Evolutionary conservation across 2,113 vertebrate species (phyloP).

Genomic region (Acanthisitta chloris): DNA sequence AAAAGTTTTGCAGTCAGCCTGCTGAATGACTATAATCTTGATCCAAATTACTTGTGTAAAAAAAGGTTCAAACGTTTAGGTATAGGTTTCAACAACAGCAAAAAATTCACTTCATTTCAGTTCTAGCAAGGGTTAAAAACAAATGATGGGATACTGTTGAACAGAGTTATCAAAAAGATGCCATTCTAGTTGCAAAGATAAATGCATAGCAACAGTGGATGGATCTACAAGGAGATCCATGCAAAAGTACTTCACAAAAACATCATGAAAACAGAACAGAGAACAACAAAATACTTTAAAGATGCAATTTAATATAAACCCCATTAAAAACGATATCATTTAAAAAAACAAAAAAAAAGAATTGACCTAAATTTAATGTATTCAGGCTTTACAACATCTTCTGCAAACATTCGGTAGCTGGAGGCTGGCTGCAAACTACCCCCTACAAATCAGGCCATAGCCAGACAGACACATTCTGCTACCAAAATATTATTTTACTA

Average conservation of each 20-base stretch:
- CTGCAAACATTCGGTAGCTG: background rate
- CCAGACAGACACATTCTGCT: background rate
- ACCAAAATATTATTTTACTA: background rate
- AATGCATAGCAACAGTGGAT: background rate
- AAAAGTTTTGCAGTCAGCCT: background rate
- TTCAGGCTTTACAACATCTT: background rate
- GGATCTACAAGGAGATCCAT: background rate
- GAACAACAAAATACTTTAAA: background rate
- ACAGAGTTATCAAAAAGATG: background rate
- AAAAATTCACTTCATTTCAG: accelerated
- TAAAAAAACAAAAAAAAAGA: background rate
- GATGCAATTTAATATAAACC: background rate
- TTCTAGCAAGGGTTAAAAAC: background rate
- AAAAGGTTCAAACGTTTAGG: background rate
- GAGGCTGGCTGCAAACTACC: background rate
- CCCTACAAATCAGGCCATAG: background rate
- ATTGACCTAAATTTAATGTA: background rate
- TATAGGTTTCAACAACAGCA: background rate
- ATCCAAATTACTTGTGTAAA: background rate
- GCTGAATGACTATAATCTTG: background rate
- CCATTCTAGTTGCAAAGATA: background rate
- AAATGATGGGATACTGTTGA: background rate
- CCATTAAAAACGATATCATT: background rate
- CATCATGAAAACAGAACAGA: background rate
- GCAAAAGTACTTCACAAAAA: background rate